A percentile compares a stretch with the other conserved stretches of the same genome.
Conservation (phyloP, 2,797 vertebrate genomes). For the Pseudomugil gertrudae region DNA sequence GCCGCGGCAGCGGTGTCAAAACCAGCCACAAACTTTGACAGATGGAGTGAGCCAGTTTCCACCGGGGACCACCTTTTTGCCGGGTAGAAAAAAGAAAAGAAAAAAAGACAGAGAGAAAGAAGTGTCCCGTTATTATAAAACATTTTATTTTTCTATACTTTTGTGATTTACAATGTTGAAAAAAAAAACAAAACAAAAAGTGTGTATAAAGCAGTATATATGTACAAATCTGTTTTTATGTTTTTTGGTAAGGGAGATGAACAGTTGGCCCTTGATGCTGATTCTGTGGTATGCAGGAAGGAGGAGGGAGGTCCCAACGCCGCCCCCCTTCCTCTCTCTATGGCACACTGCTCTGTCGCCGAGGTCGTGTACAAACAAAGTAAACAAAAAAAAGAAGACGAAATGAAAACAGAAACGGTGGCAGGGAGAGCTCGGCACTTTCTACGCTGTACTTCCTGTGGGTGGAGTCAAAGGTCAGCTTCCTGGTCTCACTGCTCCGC, state of each 20-base stretch:
- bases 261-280: conserved; percentile 78
- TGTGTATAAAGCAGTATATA: conserved; percentile 81
- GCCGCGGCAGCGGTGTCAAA: conserved; percentile 67
- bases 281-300: conserved; percentile 73
- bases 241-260: conserved; percentile 79
- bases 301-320: conserved; percentile 66
- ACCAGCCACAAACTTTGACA: conserved; percentile 76
- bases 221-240: conserved; percentile 82
- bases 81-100: conserved; percentile 59
- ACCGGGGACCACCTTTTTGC: conserved; percentile 77
- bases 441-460: conserved; percentile 75
- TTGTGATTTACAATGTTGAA: conserved; percentile 80
- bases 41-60: conserved; percentile 77
- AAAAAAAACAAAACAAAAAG: conserved; percentile 54
- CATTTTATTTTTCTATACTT: conserved; percentile 88
- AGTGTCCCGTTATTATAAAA: conserved; percentile 81
- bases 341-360: conserved; percentile 71
- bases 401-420: conserved; percentile 49
- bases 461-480: conserved; percentile 65
- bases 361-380: conserved; percentile 39
- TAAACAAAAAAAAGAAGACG: conserved; percentile 26
- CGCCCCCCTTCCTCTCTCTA: conserved; percentile 62
- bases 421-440: conserved; percentile 67
- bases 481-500: conserved; percentile 65
- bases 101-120: conserved; percentile 65